Conservation (phyloP, 2,888 invertebrate genomes). For the Athalia rosae region DNA sequence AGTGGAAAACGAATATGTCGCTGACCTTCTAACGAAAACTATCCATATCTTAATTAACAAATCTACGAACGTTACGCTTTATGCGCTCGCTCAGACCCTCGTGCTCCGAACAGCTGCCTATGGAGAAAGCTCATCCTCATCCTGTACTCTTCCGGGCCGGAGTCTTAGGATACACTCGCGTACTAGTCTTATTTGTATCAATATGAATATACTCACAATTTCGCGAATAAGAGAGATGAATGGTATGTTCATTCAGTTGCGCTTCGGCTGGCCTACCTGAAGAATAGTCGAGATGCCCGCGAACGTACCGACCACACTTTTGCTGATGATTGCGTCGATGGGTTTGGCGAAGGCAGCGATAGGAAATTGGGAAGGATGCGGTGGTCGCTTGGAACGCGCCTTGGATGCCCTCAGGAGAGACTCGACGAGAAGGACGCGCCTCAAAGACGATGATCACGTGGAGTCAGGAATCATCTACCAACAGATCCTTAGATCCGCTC, state of each 20-base stretch:
- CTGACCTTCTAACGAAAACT: background rate
- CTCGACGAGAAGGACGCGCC: conserved; percentile 60
- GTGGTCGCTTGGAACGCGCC: conserved; percentile 68
- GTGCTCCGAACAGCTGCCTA: background rate
- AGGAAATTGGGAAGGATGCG: conserved; percentile 64
- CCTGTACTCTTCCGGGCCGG: background rate
- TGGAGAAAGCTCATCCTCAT: conserved; percentile 36
- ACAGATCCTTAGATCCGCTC: conserved; percentile 65
- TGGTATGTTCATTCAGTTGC: background rate
- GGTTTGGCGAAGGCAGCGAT: conserved; percentile 50
- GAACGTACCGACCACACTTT: conserved; percentile 17
- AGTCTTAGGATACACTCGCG: background rate
- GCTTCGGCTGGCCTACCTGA: background rate
- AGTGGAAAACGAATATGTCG: background rate
- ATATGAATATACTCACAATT: background rate
- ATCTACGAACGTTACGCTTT: conserved; percentile 34
- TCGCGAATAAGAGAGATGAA: background rate
- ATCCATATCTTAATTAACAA: background rate
- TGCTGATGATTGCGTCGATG: conserved; percentile 31
- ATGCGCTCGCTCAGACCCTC: background rate
- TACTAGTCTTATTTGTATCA: background rate
- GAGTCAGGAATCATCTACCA: conserved; percentile 64
- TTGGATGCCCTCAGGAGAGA: conserved; percentile 66
- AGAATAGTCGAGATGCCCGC: conserved; percentile 1
- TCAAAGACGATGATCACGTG: conserved; percentile 59